These are phyloP conservation scores for Solenopsis invicta DNA, from an alignment of 1,140 invertebrate genomes.

Conservation along the genomic window DNA sequence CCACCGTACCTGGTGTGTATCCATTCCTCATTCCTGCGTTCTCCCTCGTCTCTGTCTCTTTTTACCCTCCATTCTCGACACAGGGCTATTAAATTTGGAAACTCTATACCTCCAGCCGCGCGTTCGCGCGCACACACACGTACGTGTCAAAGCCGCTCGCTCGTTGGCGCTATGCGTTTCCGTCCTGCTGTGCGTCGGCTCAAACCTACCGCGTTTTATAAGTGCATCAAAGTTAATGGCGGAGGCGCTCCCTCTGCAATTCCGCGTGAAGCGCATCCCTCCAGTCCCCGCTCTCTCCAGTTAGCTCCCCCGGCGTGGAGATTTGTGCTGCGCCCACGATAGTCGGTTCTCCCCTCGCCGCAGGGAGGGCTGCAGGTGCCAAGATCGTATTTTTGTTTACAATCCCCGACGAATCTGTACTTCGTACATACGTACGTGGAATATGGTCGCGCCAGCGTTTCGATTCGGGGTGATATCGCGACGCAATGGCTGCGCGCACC, in stretches of 20 bases:
- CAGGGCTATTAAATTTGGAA: slow-evolving; percentile 86
- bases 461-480: slow-evolving; percentile 28
- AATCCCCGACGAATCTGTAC: slow-evolving; percentile 70
- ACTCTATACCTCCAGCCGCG: slow-evolving; percentile 79
- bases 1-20: slow-evolving; percentile 74
- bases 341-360: not conserved
- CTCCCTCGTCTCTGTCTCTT: slow-evolving; percentile 29
- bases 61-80: slow-evolving; percentile 49
- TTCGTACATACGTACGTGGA: slow-evolving; percentile 58
- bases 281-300: not conserved
- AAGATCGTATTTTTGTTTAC: slow-evolving; percentile 76
- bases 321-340: not conserved
- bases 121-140: slow-evolving; percentile 14
- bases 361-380: slow-evolving; percentile 49
- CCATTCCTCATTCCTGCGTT: slow-evolving; percentile 81
- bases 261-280: slow-evolving; percentile 71
- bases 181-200: slow-evolving; percentile 32
- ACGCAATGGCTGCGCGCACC: slow-evolving; percentile 27
- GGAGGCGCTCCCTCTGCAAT: slow-evolving; percentile 74
- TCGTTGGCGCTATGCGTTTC: slow-evolving; percentile 18
- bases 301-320: not conserved
- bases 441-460: slow-evolving; percentile 45
- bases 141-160: slow-evolving; percentile 17
- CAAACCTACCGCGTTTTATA: slow-evolving; percentile 81
- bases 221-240: slow-evolving; percentile 83